phyloP scores from a whole-genome alignment of 2,113 vertebrate genomes.

The Aegotheles bennettii region DNA sequence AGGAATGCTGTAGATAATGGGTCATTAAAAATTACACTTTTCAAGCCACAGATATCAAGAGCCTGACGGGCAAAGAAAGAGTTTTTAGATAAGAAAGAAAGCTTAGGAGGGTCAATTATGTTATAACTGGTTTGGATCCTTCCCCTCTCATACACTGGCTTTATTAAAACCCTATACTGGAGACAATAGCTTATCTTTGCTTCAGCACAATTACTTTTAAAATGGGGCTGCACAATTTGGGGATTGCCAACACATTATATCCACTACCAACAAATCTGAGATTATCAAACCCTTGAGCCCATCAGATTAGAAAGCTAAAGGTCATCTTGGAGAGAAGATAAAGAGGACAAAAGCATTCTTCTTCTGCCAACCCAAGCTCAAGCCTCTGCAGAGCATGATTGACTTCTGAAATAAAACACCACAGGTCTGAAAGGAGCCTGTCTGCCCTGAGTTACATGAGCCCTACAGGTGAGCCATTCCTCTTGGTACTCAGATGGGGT shows the following conservation, averaged over 20 bases:
- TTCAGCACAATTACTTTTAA: constrained; percentile 42
- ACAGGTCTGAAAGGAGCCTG: neutral
- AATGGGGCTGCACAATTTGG: neutral
- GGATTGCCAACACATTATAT: neutral
- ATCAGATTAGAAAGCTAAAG: constrained; percentile 37
- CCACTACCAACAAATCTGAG: neutral
- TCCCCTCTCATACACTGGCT: neutral
- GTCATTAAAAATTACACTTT: constrained; percentile 30
- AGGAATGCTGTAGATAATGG: neutral
- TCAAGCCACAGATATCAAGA: neutral
- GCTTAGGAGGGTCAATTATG: constrained; percentile 45
- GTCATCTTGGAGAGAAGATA: neutral
- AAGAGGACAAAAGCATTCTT: neutral
- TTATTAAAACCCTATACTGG: constrained; percentile 17
- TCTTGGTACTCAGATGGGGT: neutral
- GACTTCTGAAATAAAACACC: neutral
- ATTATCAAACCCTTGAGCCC: constrained; percentile 22
- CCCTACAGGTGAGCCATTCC: neutral
- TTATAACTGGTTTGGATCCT: constrained; percentile 48
- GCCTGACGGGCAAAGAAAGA: constrained; percentile 19
- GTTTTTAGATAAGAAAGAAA: constrained; percentile 52
- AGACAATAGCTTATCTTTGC: constrained; percentile 49
- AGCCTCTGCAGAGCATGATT: neutral
- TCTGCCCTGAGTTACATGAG: neutral
- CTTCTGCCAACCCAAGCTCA: neutral